Percentiles rank a stretch among this genome's conserved stretches.
These are phyloP conservation scores for Eucidaris tribuloides DNA, from an alignment of 35 echinoderm and acorn worm species.

Conservation along the genomic window DNA sequence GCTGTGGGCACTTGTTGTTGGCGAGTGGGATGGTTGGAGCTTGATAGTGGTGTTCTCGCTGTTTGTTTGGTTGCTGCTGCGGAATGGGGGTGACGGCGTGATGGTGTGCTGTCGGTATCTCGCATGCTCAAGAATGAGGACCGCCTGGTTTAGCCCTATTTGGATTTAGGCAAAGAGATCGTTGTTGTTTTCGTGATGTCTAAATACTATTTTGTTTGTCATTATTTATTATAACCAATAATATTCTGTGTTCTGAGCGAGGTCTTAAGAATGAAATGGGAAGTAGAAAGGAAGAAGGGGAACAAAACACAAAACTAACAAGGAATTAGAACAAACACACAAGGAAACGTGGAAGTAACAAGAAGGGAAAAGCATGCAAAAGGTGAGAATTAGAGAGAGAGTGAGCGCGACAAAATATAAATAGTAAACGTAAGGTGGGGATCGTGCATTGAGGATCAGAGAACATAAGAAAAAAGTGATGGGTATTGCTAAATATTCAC, in stretches of 20 bases:
- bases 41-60: neutral
- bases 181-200: no score
- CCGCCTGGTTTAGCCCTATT: neutral
- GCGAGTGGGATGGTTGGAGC: neutral
- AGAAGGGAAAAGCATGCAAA: neutral
- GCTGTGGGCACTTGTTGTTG: neutral
- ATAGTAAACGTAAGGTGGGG: neutral
- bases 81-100: neutral
- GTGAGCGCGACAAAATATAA: neutral
- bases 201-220: neutral
- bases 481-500: no score
- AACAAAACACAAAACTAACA: conserved; percentile 16
- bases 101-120: neutral
- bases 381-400: no score
- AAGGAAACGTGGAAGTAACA: no score
- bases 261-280: neutral
- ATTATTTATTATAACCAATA: neutral
- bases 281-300: neutral
- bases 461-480: no score
- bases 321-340: neutral
- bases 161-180: neutral
- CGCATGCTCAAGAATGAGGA: neutral
- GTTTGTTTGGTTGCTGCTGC: neutral
- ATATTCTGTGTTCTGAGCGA: neutral
- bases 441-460: no score